phyloP scores from a whole-genome alignment of 2,888 invertebrate genomes.

The Leptothorax acervorum region DNA sequence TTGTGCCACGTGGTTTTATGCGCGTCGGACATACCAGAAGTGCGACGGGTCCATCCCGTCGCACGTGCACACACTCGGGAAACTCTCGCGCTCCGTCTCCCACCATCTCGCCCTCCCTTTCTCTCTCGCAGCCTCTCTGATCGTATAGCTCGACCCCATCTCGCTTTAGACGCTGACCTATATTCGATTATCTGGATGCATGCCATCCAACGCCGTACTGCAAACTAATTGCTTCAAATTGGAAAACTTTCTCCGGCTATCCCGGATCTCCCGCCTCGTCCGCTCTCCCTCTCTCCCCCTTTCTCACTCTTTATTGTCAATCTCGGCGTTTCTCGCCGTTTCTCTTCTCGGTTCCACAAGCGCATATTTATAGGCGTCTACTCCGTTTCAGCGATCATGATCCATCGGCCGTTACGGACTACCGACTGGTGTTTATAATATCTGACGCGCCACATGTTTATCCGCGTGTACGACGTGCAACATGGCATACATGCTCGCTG shows the following conservation, averaged over 20 bases:
- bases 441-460: constrained; percentile 46
- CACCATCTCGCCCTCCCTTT: neutral
- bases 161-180: constrained; percentile 71
- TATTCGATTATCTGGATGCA: constrained; percentile 78
- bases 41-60: constrained; percentile 62
- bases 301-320: constrained; percentile 56
- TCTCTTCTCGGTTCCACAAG: neutral
- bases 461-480: constrained; percentile 23
- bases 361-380: constrained; percentile 49
- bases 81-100: constrained; percentile 40
- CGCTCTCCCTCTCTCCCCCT: constrained; percentile 11
- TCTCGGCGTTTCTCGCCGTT: constrained; percentile 43
- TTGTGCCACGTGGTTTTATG: constrained; percentile 66
- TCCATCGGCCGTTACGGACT: constrained; percentile 34
- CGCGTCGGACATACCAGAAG: constrained; percentile 65
- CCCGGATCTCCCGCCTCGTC: constrained; percentile 48
- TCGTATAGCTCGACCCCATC: constrained; percentile 66
- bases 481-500: constrained; percentile 32
- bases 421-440: constrained; percentile 35
- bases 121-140: constrained; percentile 57
- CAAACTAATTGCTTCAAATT: constrained; percentile 81
- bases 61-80: constrained; percentile 51
- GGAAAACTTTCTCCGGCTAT: constrained; percentile 77
- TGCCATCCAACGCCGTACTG: constrained; percentile 71
- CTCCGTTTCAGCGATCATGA: constrained; percentile 42